A percentile compares a stretch with the other conserved stretches of the same genome.
These are phyloP conservation scores for Mustela lutreola DNA, from an alignment of 2,113 vertebrate genomes.

Conservation along the genomic window DNA sequence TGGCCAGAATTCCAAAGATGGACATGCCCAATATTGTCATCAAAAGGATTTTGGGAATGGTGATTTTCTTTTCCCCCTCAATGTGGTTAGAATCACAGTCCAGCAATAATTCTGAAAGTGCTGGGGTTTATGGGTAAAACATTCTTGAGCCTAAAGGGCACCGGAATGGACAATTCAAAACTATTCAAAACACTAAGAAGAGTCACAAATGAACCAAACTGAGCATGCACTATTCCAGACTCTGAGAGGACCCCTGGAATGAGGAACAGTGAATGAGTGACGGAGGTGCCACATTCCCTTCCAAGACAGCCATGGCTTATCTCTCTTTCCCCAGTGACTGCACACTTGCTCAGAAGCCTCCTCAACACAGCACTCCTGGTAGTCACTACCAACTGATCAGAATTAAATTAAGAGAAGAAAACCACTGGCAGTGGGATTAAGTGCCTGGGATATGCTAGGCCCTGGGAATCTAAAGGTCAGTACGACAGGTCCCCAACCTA, in stretches of 20 bases:
- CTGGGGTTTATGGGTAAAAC: background rate
- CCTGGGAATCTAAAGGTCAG: background rate
- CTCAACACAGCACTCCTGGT: background rate
- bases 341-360: background rate
- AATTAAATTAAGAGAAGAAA: background rate
- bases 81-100: background rate
- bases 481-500: accelerated
- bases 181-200: background rate
- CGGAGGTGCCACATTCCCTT: no score
- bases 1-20: background rate
- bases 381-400: background rate
- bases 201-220: background rate
- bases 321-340: background rate
- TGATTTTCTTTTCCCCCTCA: background rate
- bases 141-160: background rate
- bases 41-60: background rate
- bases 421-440: background rate
- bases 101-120: background rate
- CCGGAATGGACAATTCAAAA: background rate
- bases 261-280: background rate
- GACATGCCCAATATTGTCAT: background rate
- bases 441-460: background rate
- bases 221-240: background rate
- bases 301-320: background rate
- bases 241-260: background rate